These are phyloP conservation scores for Formica exsecta DNA, from an alignment of 1,140 invertebrate species.

Conservation along the genomic window DNA sequence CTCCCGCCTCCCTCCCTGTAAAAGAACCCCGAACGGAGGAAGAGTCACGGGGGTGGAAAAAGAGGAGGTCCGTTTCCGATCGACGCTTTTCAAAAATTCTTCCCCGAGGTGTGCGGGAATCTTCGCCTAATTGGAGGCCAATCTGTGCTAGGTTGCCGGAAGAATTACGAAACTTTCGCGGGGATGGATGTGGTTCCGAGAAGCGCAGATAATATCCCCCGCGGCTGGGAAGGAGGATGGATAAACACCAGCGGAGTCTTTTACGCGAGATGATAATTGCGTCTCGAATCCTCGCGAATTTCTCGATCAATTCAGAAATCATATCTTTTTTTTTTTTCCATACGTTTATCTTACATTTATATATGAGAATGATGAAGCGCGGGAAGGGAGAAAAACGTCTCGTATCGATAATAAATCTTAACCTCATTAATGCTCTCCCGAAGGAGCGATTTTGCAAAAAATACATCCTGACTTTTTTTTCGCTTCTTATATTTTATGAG, in stretches of 20 bases:
- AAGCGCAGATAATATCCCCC: neutral
- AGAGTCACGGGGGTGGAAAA: neutral
- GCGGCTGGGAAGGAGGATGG: neutral
- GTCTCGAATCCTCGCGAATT: neutral
- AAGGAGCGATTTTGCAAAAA: constrained; percentile 10
- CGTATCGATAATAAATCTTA: neutral
- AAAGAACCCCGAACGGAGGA: constrained; percentile 34
- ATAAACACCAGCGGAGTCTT: neutral
- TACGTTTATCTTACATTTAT: neutral
- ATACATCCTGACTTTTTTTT: neutral
- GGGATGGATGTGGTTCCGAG: neutral
- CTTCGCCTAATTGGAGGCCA: constrained; percentile 27
- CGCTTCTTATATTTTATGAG: neutral
- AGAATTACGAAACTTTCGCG: constrained; percentile 15
- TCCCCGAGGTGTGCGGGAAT: neutral
- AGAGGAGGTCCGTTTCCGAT: constrained; percentile 20
- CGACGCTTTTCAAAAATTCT: neutral
- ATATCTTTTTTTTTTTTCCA: neutral
- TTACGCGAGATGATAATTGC: neutral
- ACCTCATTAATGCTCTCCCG: neutral
- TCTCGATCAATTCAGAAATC: neutral
- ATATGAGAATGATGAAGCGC: neutral
- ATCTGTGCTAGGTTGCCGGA: constrained; percentile 21
- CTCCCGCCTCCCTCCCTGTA: neutral
- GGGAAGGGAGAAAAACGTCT: neutral